A percentile compares a stretch with the other conserved stretches of the same genome.
Conservation (phyloP, 2,113 vertebrate species). For the Lutjanus erythropterus region DNA sequence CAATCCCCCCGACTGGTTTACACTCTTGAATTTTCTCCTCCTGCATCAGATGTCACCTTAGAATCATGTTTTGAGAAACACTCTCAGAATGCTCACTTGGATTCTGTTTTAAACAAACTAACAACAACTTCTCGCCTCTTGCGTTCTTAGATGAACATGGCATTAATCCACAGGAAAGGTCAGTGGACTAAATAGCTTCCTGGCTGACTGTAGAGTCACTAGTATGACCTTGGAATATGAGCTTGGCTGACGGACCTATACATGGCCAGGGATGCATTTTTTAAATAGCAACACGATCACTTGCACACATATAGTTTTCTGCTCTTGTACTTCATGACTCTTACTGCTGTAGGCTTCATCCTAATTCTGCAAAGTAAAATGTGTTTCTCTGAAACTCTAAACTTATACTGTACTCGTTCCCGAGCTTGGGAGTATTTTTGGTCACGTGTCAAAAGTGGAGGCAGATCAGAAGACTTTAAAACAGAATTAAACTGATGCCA, state of each 20-base stretch:
- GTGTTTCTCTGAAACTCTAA: not conserved
- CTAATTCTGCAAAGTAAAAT: not conserved
- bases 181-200: not conserved
- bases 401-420: too few relatives aligned
- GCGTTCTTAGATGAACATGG: not conserved
- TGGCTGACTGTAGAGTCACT: not conserved
- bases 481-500: not conserved
- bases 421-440: too few relatives aligned
- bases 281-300: conserved; percentile 13
- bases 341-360: not conserved
- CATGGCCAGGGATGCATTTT: conserved; percentile 1
- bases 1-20: not conserved
- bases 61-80: not conserved
- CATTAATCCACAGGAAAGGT: rapidly evolving
- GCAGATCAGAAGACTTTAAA: not conserved
- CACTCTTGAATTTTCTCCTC: not conserved
- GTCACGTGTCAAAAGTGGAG: not conserved
- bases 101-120: not conserved
- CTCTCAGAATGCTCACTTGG: not conserved
- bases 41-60: not conserved
- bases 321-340: not conserved
- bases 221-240: conserved; percentile 36
- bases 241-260: conserved; percentile 2
- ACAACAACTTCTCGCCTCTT: not conserved
- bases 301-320: not conserved